Conservation (phyloP, 2,797 vertebrate species). For the Galaxias olidus region DNA sequence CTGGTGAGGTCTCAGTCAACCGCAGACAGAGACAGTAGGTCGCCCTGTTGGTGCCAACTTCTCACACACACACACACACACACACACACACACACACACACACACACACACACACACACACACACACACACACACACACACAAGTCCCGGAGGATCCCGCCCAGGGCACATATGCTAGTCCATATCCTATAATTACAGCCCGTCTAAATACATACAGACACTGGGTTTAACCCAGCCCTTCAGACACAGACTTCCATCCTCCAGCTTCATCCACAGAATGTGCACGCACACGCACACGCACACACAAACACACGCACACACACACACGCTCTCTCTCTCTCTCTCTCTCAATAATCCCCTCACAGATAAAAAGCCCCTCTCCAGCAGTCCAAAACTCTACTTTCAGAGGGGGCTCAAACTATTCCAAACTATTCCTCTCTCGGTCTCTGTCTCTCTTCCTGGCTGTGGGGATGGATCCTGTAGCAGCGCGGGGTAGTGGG, state of each 20-base stretch:
- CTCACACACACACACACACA: constrained; percentile 18
- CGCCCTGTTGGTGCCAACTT: constrained; percentile 56
- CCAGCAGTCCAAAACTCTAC: neutral
- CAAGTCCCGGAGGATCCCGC: constrained; percentile 26
- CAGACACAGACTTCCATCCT: constrained; percentile 16
- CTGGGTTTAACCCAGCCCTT: constrained; percentile 15
- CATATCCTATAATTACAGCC: constrained; percentile 53
- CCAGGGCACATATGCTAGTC: constrained; percentile 39
- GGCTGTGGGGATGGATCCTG: too few relatives aligned
- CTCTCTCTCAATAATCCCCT: neutral
- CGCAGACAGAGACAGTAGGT: constrained; percentile 67
- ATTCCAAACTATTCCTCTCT: too few relatives aligned
- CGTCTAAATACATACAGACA: constrained; percentile 41
- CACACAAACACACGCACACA: neutral
- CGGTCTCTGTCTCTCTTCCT: neutral
- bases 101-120: constrained; percentile 10
- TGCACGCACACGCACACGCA: neutral
- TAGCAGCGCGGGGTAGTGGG: too few relatives aligned
- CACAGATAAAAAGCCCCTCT: too few relatives aligned
- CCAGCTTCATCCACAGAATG: neutral
- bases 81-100: neutral
- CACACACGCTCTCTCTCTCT: neutral
- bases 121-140: constrained; percentile 3
- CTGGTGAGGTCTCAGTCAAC: constrained; percentile 60
- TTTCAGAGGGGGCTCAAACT: neutral